These are phyloP conservation scores for Habropoda laboriosa DNA, from an alignment of 1,140 invertebrate species.

Conservation along the genomic window DNA sequence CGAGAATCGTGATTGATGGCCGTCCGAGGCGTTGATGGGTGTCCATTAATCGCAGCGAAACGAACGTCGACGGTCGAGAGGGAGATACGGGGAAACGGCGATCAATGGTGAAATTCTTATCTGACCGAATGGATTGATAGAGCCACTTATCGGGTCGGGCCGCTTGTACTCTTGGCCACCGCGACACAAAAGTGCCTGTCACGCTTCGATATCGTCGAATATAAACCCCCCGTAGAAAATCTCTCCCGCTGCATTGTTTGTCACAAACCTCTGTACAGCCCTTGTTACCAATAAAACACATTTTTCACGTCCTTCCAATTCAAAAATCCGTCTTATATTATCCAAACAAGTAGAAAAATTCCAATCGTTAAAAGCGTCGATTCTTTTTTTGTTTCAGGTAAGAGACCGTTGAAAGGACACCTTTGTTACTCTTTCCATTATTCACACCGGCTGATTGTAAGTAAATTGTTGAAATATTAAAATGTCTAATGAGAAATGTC, in stretches of 20 bases:
- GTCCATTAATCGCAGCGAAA: conserved; percentile 78
- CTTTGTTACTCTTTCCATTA: not conserved
- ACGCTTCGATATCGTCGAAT: conserved; percentile 48
- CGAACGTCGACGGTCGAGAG: conserved; percentile 62
- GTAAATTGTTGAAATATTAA: not conserved
- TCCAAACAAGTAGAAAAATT: too few relatives aligned
- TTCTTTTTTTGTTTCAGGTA: conserved; percentile 60
- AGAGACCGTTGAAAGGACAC: not conserved
- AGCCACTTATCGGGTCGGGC: conserved; percentile 73
- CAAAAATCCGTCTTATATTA: too few relatives aligned
- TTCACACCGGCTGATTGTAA: not conserved
- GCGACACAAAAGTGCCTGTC: conserved; percentile 63
- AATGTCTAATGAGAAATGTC: not conserved
- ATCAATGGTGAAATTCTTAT: conserved; percentile 77
- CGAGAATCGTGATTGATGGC: conserved; percentile 76
- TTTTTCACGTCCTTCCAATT: too few relatives aligned
- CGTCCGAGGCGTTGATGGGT: conserved; percentile 74
- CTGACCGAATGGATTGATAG: conserved; percentile 77
- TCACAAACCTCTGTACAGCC: conserved; percentile 12
- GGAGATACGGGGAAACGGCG: conserved; percentile 69
- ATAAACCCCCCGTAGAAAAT: conserved; percentile 18
- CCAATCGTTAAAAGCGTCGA: too few relatives aligned
- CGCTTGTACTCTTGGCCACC: conserved; percentile 64
- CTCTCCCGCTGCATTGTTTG: conserved; percentile 45
- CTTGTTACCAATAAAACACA: too few relatives aligned